These are phyloP conservation scores for Galaxea fascicularis DNA, from an alignment of 92 coral and sea anemone species.

Conservation along the genomic window DNA sequence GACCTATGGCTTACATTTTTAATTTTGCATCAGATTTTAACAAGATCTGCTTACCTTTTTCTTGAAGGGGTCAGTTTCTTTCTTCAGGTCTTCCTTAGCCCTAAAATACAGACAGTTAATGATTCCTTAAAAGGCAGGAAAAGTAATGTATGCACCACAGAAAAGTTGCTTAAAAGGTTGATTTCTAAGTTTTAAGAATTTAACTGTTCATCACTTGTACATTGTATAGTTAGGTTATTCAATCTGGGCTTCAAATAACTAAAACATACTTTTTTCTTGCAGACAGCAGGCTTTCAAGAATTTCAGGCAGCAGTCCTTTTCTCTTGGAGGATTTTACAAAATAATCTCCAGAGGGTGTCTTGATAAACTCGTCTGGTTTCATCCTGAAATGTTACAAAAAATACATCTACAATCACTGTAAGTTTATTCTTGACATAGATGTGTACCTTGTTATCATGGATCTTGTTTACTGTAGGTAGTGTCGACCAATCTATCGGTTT, in stretches of 20 bases:
- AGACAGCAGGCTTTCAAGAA: constrained; percentile 83
- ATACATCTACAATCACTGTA: neutral
- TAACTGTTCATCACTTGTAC: too few species aligned
- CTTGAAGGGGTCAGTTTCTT: constrained; percentile 95
- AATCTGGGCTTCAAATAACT: too few species aligned
- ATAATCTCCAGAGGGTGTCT: constrained; percentile 96
- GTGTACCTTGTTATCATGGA: too few species aligned
- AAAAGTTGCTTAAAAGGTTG: too few species aligned
- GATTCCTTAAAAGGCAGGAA: too few species aligned
- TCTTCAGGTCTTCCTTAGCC: constrained; percentile 94
- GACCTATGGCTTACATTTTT: too few species aligned
- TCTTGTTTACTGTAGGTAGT: too few species aligned
- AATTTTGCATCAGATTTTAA: neutral
- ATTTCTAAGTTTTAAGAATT: too few species aligned
- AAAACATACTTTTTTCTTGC: constrained; percentile 98
- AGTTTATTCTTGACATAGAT: neutral
- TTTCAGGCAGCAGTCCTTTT: constrained; percentile 96
- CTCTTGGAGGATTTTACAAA: constrained; percentile 87
- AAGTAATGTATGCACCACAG: too few species aligned
- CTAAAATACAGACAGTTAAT: constrained; percentile 33
- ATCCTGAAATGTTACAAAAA: constrained; percentile 49
- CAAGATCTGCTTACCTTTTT: constrained; percentile 72
- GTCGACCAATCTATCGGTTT: too few species aligned
- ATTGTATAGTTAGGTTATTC: too few species aligned
- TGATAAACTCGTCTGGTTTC: constrained; percentile 92